These are phyloP conservation scores for Parnassius glacialis DNA, from an alignment of 2,888 invertebrate species.

Conservation along the genomic window DNA sequence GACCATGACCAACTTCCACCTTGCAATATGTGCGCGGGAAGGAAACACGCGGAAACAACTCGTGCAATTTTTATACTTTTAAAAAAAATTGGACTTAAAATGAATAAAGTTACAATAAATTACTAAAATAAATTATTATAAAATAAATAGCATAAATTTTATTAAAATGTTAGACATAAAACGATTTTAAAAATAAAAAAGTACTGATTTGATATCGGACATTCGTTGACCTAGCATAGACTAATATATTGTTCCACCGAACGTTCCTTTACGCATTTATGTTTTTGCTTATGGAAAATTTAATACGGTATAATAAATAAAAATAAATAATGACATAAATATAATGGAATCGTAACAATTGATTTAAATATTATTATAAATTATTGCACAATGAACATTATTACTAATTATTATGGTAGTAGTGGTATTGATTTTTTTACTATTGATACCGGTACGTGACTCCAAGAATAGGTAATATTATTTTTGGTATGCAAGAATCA, in stretches of 20 bases:
- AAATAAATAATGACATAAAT: no score
- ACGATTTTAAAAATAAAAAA: constrained; percentile 17
- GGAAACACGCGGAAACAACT: constrained; percentile 80
- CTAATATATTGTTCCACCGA: neutral
- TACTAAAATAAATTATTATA: constrained; percentile 3
- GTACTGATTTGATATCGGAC: constrained; percentile 20
- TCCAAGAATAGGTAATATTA: no score
- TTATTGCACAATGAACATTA: no score
- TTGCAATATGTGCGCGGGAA: constrained; percentile 86
- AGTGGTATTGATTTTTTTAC: no score
- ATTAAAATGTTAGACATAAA: neutral
- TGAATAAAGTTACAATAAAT: constrained; percentile 11
- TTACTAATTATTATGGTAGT: no score
- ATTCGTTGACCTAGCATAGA: constrained; percentile 23
- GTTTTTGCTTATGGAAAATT: no score
- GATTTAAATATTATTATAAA: no score
- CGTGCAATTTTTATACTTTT: constrained; percentile 44
- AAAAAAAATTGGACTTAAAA: constrained; percentile 25
- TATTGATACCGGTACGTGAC: no score
- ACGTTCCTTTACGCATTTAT: neutral
- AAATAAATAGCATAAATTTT: neutral
- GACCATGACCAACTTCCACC: constrained; percentile 85
- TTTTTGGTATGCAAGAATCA: no score
- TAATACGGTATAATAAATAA: no score
- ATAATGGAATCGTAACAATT: no score